Base-by-base conservation (phyloP, 1,140 invertebrate genomes). In the Ectropis grisescens region DNA sequence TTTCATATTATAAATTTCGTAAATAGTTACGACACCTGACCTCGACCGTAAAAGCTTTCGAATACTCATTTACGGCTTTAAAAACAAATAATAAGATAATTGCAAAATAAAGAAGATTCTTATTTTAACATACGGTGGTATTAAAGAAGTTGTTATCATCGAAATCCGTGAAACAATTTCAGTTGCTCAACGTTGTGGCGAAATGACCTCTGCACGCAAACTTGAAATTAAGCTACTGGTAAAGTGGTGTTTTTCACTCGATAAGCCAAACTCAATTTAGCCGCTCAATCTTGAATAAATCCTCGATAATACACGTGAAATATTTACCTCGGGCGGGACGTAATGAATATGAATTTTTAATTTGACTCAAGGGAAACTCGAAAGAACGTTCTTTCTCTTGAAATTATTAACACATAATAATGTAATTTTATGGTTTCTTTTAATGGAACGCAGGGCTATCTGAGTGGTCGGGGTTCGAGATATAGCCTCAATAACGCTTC, bases 381-480 rank as follows among this genome's bases (percentile, higher is more conserved):
- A 53, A 45, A 50, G 49, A 41, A 38, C 41, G 42, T 60, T 68
- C 51, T 60, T 69, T 69, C 60, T 59, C 50, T 65, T 60, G 49
- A 66, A 79, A 71, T 74, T 79, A 79, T 76, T 74, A 71, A 74
- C 70, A 79, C 70, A 79, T 79, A 76, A 76, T 79, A 76, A 71
- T 70, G 67, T 68, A 62, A 70, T 66, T 79, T 76, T 79, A 79
- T 72, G 60, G 52, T 62, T 67, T 64, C 64, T 72, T 70, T 74
- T 76, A 74, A 76, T 75, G 69, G 70, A 79, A 74, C 51, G 52
- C 54, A 51, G 51, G 58, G 65, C 57, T 64, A 65, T 71, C 60
- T 39, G 47, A 56, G 54, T 57, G 42, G 51, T 54, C 49, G 50
- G 58, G 58, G 55, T 51, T 44, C 57, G 57, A 66, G 58, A 67